These are phyloP conservation scores for Cossypha polioptera DNA, from an alignment of 2,797 vertebrate genomes.

Conservation along the genomic window DNA sequence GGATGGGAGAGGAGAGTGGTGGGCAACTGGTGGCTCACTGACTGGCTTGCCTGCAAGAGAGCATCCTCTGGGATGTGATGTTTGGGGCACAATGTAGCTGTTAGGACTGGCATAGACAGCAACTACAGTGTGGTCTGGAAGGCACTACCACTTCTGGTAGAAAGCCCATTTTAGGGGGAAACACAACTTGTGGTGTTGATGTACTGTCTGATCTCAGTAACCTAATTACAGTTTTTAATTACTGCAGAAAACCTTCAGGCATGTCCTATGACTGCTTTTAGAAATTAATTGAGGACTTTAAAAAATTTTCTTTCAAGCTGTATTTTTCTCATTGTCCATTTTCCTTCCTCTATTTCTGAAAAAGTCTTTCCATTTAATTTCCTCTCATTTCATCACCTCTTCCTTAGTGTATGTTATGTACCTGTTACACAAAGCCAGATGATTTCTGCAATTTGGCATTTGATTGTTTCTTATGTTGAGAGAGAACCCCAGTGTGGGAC, in stretches of 20 bases:
- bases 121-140: not conserved
- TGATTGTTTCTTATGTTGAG: not conserved
- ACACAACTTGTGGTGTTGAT: not conserved
- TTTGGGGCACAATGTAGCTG: not conserved
- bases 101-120: rapidly evolving
- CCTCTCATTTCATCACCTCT: not conserved
- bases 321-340: not conserved
- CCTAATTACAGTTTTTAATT: not conserved
- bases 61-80: rapidly evolving
- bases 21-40: rapidly evolving
- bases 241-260: not conserved
- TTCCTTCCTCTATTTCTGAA: not conserved
- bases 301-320: not conserved
- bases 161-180: not conserved
- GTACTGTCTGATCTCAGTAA: not conserved
- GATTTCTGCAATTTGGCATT: not conserved
- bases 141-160: not conserved
- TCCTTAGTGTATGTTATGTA: not conserved
- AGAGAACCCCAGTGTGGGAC: rapidly evolving
- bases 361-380: not conserved
- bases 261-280: not conserved
- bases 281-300: not conserved
- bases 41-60: not conserved
- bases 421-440: not conserved
- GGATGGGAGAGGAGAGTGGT: rapidly evolving